Base-by-base conservation (phyloP, 2,888 invertebrate genomes). In the Leptinotarsa peninsularis region DNA sequence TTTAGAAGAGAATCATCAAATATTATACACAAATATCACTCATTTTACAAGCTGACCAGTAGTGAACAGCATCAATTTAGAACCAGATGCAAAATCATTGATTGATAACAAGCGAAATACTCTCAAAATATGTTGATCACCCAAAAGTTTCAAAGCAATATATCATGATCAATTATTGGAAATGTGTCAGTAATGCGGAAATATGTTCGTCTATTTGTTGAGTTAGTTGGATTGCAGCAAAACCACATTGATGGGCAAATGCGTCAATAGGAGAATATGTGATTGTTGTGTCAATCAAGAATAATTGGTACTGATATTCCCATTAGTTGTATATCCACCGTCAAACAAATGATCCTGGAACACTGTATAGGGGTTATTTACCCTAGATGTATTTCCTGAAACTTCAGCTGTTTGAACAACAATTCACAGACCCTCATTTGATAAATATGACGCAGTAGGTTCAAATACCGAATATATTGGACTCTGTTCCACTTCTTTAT, bases 81-180 rank as follows among this genome's bases (percentile, higher is more conserved):
- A 7, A 43, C 43, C 4, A 3, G 27, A 23, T 58, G 10, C 58
- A 14, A 10, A 58, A 58, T 21, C 15, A 58, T 17, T 58, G 27
- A 58, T 58, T 58, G 58, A 23, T 15, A 21, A 23, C 23, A 15
- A 15, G 17, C 58, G 13, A 13, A 23, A 23, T 23, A 15, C 58
- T 58, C 21, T 4, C 2, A 15, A 54, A 54, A 54, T 54, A 21
- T 58, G 23, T 58, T 58, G 23, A 58, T 27, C 4, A 23, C 14
- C 58, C 21, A 23, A 58, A 21, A 58, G 58, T 23, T 21, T 21
- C 58, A 58, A 17, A 54, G 18, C 18, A 15, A 58, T 58, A 58
- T 21, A 58, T 58, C 58, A 58, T 58, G 23, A 58, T 58, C 21
- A 21, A 58, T 58, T 58, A 58, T 58, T 58, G 58, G 58, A 23